Conservation (phyloP, 2,113 vertebrate genomes). For the Grammomys dolichurus region DNA sequence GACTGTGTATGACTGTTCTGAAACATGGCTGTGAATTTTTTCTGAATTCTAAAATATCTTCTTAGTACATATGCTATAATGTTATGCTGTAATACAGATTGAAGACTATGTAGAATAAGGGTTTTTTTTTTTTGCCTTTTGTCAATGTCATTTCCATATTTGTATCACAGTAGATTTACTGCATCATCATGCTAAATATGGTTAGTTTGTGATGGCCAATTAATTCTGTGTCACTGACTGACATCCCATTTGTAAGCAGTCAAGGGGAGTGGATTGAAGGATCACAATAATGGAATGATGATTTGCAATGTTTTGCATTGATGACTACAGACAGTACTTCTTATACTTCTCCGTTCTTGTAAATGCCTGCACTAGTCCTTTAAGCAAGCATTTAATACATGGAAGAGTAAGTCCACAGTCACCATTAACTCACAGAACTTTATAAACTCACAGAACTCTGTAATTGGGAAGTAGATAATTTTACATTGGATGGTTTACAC, state of each 20-base stretch:
- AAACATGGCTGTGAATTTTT: neutral
- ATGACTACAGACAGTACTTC: constrained; percentile 70
- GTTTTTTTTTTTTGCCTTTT: constrained; percentile 61
- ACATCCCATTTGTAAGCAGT: constrained; percentile 78
- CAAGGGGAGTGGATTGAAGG: constrained; percentile 73
- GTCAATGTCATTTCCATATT: constrained; percentile 73
- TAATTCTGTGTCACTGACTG: constrained; percentile 80
- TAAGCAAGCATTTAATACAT: neutral
- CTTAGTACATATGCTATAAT: constrained; percentile 56
- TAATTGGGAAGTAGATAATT: neutral
- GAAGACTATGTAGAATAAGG: constrained; percentile 66
- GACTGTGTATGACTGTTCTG: neutral
- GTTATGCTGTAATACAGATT: constrained; percentile 63
- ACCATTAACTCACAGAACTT: neutral
- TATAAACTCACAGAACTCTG: neutral
- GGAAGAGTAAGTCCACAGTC: neutral
- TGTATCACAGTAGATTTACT: constrained; percentile 78
- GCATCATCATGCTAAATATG: constrained; percentile 75
- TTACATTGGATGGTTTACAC: neutral
- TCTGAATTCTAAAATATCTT: constrained; percentile 16
- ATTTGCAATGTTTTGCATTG: constrained; percentile 55
- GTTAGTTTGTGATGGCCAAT: constrained; percentile 78
- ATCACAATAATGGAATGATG: constrained; percentile 81
- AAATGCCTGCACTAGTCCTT: constrained; percentile 19
- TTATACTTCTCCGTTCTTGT: constrained; percentile 49